Evolutionary conservation across 2,113 vertebrate species (phyloP).

Genomic region (Plecturocebus donacophilus): DNA sequence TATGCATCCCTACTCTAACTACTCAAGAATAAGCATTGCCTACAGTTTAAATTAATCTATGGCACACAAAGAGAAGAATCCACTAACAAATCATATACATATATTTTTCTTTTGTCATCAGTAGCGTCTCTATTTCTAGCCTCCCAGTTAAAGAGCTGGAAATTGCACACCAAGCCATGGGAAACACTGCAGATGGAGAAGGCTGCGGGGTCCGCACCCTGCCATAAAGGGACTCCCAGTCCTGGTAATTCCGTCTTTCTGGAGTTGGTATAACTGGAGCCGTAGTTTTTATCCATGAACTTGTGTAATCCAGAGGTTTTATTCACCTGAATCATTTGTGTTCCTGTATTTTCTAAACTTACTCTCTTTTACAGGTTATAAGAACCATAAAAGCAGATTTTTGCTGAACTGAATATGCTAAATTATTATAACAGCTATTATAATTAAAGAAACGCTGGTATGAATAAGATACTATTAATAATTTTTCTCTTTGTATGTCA

Average conservation of each 20-base stretch:
- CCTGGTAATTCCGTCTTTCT: background rate
- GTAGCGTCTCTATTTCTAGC: background rate
- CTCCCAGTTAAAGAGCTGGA: background rate
- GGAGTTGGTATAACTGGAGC: background rate
- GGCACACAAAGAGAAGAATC: background rate
- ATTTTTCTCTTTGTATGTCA: background rate
- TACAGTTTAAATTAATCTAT: background rate
- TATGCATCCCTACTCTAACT: background rate
- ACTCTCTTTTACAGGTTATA: background rate
- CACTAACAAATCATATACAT: background rate
- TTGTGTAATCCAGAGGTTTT: background rate
- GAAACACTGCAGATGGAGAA: background rate
- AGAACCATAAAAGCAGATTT: constrained; percentile 8
- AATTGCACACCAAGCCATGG: background rate
- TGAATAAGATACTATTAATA: background rate
- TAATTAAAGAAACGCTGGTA: background rate
- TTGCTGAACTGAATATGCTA: background rate
- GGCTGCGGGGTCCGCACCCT: background rate
- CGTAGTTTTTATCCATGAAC: background rate
- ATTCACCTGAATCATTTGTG: background rate
- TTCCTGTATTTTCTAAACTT: background rate
- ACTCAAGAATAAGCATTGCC: background rate
- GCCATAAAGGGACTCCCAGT: background rate
- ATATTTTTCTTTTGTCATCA: background rate
- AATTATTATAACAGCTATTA: background rate